Conservation (phyloP, 2,113 vertebrate genomes). For the Lonchura striata region DNA sequence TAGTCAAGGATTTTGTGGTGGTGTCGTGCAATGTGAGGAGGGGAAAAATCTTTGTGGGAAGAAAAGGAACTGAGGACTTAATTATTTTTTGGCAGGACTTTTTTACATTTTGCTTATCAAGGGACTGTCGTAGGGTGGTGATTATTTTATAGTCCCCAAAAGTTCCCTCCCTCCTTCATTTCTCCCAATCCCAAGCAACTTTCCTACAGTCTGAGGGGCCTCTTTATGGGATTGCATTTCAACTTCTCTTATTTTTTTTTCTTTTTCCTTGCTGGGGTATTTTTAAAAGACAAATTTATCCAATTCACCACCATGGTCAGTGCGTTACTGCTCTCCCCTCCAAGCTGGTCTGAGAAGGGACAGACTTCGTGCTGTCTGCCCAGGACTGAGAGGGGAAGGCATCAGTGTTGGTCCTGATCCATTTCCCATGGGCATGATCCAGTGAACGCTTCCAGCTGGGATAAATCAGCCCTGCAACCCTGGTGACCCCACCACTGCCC, state of each 20-base stretch:
- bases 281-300: neutral
- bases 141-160: neutral
- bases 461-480: neutral
- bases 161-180: neutral
- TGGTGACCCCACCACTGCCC: neutral
- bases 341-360: neutral
- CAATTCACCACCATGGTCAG: fast-evolving
- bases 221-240: neutral
- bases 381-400: neutral
- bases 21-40: neutral
- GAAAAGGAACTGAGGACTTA: neutral
- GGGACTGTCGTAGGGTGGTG: neutral
- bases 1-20: neutral
- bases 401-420: neutral
- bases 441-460: fast-evolving
- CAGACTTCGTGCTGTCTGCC: fast-evolving
- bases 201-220: neutral
- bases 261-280: neutral
- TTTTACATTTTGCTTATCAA: neutral
- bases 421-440: fast-evolving
- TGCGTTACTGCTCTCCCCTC: neutral
- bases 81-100: neutral
- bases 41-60: neutral
- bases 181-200: fast-evolving
- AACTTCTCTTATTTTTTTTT: neutral